phyloP scores from a whole-genome alignment of 2,797 vertebrate species.

The Urosaurus nigricauda region DNA sequence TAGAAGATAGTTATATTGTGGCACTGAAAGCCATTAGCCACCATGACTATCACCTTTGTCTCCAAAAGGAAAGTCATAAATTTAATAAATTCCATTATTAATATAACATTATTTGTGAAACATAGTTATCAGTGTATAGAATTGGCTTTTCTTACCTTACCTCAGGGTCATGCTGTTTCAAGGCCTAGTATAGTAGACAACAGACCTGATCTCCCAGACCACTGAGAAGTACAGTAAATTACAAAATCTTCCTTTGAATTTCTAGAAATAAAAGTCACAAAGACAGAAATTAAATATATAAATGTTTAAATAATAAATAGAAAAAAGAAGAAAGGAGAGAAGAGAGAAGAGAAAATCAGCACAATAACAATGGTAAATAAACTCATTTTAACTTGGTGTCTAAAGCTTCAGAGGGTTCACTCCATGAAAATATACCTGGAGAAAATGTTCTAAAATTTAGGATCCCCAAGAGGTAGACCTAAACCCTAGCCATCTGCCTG shows the following conservation, averaged over 20 bases:
- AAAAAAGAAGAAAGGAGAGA: not conserved
- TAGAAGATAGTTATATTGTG: conserved; percentile 21
- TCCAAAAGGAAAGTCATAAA: too few species aligned
- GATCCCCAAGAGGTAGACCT: not conserved
- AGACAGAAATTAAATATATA: conserved; percentile 52
- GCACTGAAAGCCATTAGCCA: too few species aligned
- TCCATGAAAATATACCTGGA: not conserved
- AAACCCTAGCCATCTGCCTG: not conserved
- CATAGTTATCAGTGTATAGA: conserved; percentile 27
- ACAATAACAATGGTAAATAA: not conserved
- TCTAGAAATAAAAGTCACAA: conserved; percentile 14
- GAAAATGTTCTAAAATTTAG: not conserved
- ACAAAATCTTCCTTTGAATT: conserved; percentile 32
- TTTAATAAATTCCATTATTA: conserved; percentile 24
- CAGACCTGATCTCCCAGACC: not conserved
- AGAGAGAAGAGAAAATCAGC: not conserved
- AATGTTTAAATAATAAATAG: not conserved
- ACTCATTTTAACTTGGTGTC: not conserved
- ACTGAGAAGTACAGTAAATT: conserved; percentile 26
- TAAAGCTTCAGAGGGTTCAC: not conserved
- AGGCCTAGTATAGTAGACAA: conserved; percentile 53
- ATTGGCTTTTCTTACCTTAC: conserved; percentile 54
- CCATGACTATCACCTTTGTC: too few species aligned
- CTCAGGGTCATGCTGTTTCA: conserved; percentile 54
- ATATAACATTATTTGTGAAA: conserved; percentile 47